Percentiles rank a stretch among this genome's conserved stretches.
Evolutionary conservation across 2,797 vertebrate genomes (phyloP).

Genomic region (Thalassophryne amazonica): DNA sequence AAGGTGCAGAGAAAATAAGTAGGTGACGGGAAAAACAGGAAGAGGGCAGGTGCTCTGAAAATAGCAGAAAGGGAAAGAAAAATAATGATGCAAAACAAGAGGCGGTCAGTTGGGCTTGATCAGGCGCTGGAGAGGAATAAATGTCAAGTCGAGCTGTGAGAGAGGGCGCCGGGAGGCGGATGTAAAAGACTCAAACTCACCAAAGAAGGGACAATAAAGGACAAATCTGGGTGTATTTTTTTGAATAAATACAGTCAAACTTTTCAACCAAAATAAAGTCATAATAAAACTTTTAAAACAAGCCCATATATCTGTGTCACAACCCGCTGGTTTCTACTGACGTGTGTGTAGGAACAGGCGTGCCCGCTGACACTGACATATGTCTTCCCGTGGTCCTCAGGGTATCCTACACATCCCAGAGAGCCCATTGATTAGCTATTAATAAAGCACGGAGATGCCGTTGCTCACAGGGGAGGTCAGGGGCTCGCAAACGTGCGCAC

Average conservation of each 20-base stretch:
- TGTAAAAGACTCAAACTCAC: conserved; percentile 24
- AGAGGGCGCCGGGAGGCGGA: conserved; percentile 23
- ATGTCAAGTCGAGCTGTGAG: conserved; percentile 54
- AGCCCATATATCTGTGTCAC: conserved; percentile 13
- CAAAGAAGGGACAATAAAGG: conserved; percentile 11
- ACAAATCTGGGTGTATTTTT: no score
- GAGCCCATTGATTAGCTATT: conserved; percentile 81
- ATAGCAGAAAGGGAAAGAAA: conserved; percentile 50
- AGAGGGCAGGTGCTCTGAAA: conserved; percentile 49
- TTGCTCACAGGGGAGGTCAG: conserved; percentile 65
- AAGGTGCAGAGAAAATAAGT: conserved; percentile 47
- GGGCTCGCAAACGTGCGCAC: conserved; percentile 12
- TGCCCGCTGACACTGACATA: conserved; percentile 54
- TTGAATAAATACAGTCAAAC: no score
- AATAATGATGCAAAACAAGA: conserved; percentile 70
- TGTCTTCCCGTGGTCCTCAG: conserved; percentile 65
- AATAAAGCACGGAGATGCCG: conserved; percentile 73
- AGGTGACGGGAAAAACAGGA: conserved; percentile 45
- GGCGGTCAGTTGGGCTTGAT: conserved; percentile 55
- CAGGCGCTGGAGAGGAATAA: conserved; percentile 56
- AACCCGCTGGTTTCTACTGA: conserved; percentile 33
- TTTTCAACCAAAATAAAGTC: neutral
- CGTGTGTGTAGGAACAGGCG: conserved; percentile 1
- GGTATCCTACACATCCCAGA: conserved; percentile 67
- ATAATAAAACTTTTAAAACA: neutral